Conservation (phyloP, 1,140 invertebrate species). For the Psix sp. region DNA sequence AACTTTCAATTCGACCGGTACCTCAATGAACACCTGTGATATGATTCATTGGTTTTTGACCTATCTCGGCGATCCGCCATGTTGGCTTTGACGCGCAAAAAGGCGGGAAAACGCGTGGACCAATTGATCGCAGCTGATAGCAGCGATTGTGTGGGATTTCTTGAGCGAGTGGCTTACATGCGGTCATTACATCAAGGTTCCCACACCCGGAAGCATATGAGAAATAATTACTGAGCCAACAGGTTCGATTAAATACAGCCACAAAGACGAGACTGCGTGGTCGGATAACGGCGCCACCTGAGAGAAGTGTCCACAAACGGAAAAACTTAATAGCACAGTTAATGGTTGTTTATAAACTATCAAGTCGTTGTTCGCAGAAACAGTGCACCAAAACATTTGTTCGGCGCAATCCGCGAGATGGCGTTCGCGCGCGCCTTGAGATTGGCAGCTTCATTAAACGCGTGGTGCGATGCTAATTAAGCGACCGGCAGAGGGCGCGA, state of each 20-base stretch:
- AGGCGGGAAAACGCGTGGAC: no score
- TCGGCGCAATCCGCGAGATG: no score
- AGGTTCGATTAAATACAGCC: slow-evolving; percentile 40
- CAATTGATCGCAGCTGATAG: no score
- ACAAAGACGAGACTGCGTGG: slow-evolving; percentile 25
- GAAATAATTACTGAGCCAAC: slow-evolving; percentile 43
- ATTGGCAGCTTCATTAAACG: slow-evolving; percentile 52
- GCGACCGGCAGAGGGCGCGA: slow-evolving; percentile 24
- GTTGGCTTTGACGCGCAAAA: no score
- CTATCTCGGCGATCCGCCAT: neutral
- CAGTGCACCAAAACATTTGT: no score
- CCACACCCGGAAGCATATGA: slow-evolving; percentile 41
- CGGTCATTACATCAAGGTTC: slow-evolving; percentile 35
- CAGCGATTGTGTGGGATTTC: slow-evolving; percentile 7
- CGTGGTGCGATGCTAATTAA: slow-evolving; percentile 49
- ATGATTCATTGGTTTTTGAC: slow-evolving; percentile 10
- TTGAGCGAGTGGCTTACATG: slow-evolving; percentile 15
- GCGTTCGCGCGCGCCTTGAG: slow-evolving; percentile 5
- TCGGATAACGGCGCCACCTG: slow-evolving; percentile 42
- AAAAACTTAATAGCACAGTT: slow-evolving; percentile 20
- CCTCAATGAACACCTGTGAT: slow-evolving; percentile 46
- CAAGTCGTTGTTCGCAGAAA: no score
- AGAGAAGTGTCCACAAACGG: slow-evolving; percentile 40
- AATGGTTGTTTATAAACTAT: slow-evolving; percentile 33
- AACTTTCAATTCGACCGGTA: slow-evolving; percentile 49